phyloP scores from a whole-genome alignment of 2,888 invertebrate species.

The Drosophila fungiperda region DNA sequence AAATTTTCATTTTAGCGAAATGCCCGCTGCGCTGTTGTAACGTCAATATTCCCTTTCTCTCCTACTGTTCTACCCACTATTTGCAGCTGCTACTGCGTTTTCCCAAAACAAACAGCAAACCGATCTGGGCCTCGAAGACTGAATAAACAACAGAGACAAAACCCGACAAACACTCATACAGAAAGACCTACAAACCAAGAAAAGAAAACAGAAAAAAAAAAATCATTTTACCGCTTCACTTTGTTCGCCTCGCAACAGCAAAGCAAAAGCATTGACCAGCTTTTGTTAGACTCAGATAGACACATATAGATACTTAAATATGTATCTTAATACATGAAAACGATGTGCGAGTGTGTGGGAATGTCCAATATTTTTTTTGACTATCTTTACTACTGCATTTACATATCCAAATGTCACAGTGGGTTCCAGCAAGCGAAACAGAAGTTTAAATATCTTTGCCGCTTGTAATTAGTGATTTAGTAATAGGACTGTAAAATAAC shows the following conservation, averaged over 20 bases:
- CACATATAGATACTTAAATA: conserved; percentile 3
- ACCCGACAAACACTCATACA: conserved; percentile 39
- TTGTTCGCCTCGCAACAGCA: conserved; percentile 29
- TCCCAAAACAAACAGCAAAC: conserved; percentile 54
- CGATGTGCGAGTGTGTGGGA: conserved; percentile 1
- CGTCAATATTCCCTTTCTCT: neutral
- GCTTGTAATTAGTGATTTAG: neutral
- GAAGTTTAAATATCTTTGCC: neutral
- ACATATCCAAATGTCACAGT: conserved; percentile 40
- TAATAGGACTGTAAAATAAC: neutral
- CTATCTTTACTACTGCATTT: conserved; percentile 52
- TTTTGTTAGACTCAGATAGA: conserved; percentile 30
- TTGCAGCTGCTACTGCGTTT: conserved; percentile 9
- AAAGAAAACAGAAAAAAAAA: conserved; percentile 48
- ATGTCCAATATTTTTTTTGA: conserved; percentile 60
- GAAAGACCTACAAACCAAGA: neutral
- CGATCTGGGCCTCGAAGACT: conserved; percentile 61
- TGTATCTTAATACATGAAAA: conserved; percentile 3
- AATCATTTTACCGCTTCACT: conserved; percentile 65
- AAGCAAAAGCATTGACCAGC: conserved; percentile 63
- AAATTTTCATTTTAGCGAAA: conserved; percentile 39
- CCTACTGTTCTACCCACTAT: neutral
- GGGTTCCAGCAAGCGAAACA: conserved; percentile 25
- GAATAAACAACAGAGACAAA: conserved; percentile 71
- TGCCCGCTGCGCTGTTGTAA: conserved; percentile 29